Base-by-base conservation (phyloP, 1,140 invertebrate species). In the Babylonia areolata region DNA sequence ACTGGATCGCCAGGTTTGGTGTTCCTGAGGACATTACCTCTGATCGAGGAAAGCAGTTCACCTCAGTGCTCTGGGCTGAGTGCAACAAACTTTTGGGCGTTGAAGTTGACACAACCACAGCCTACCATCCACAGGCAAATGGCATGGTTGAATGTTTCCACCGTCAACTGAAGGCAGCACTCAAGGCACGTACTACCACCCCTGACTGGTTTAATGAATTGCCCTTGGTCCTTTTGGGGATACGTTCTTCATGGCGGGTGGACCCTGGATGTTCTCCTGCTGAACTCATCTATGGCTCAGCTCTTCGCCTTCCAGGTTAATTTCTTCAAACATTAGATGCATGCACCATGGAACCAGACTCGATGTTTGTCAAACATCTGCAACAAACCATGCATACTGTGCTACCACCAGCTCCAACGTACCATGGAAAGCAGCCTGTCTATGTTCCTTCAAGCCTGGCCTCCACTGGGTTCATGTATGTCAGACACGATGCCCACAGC, bases 21-120 rank as follows among this genome's bases (percentile, higher is more conserved):
- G 42, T 80, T 71, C 90, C 93, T 31, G 9, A 39, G 46, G 85
- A 78, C 35, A 91, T 94, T 82, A 94, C 89, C 0, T 89, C 94
- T 5, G 95, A 95, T 84, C 94, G 95, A 87, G 95, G 94, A 0
- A 91, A 88, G 9, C 93, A 95, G 84, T 95, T 95, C 85, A 90
- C 71, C n/a, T 87, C 85, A n/a, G n/a, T n/a, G n/a, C n/a, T n/a
- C n/a, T n/a, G n/a, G n/a, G n/a, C n/a, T n/a, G n/a, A n/a, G n/a
- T n/a, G n/a, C n/a, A n/a, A n/a, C n/a, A n/a, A n/a, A n/a, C n/a
- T n/a, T n/a, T n/a, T n/a, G n/a, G n/a, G n/a, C n/a, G n/a, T n/a
- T n/a, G n/a, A n/a, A n/a, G n/a, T n/a, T n/a, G n/a, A n/a, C n/a
- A n/a, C n/a, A n/a, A n/a, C n/a, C n/a, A n/a, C n/a, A n/a, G n/a